Percentiles rank a stretch among this genome's conserved stretches.
phyloP scores from a whole-genome alignment of 2,113 vertebrate species.

The Crotalus horridus region DNA sequence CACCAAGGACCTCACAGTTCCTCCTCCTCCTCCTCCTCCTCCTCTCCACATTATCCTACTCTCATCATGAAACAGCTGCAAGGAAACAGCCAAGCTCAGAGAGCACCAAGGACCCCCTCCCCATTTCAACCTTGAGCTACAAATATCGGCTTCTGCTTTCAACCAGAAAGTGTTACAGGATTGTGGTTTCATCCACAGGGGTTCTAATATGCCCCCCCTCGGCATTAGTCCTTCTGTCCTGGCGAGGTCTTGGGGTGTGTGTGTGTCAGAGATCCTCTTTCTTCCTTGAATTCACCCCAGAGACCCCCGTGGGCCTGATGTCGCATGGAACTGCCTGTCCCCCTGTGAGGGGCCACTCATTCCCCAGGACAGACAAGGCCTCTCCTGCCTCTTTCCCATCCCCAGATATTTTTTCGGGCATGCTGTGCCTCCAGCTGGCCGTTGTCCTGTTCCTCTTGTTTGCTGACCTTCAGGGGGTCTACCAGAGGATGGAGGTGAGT shows the following conservation, averaged over 20 bases:
- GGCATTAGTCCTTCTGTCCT: neutral
- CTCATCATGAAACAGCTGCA: too few relatives aligned
- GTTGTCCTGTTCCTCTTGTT: constrained; percentile 66
- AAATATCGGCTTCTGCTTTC: neutral
- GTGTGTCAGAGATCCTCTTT: neutral
- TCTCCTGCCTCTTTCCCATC: constrained; percentile 28
- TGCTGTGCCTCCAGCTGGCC: constrained; percentile 60
- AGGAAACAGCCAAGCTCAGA: too few relatives aligned
- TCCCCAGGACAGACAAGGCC: neutral
- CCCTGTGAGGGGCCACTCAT: fast-evolving
- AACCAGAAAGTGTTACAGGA: neutral
- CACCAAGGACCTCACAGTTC: too few relatives aligned
- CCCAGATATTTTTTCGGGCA: constrained; percentile 65
- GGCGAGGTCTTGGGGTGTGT: neutral
- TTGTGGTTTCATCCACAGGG: neutral
- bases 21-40: too few relatives aligned
- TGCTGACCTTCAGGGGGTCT: constrained; percentile 49
- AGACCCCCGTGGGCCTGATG: neutral
- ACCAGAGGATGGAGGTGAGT: constrained; percentile 63
- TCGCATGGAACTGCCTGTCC: neutral
- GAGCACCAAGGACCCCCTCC: too few relatives aligned
- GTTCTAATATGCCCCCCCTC: neutral
- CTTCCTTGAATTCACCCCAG: neutral
- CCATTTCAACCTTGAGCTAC: too few relatives aligned
- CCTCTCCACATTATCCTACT: too few relatives aligned